Evolutionary conservation across 2,113 vertebrate genomes (phyloP).

Genomic region (Emydura subglobosa): DNA sequence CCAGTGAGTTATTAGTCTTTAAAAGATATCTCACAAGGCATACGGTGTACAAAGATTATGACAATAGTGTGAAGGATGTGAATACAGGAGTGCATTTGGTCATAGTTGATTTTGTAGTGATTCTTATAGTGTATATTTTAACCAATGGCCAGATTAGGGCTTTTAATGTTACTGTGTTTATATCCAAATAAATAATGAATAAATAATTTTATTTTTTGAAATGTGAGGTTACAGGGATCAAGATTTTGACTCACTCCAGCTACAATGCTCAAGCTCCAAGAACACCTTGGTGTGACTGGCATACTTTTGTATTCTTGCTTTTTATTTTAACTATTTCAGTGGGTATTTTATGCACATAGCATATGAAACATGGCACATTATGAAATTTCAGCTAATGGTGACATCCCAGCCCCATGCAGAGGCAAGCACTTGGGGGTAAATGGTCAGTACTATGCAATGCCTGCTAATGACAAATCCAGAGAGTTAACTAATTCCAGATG

Average conservation of each 20-base stretch:
- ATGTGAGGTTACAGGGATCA: not conserved
- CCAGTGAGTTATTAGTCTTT: not conserved
- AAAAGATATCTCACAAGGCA: not conserved
- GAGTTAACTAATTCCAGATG: not conserved
- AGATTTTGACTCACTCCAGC: not conserved
- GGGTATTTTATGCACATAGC: rapidly evolving
- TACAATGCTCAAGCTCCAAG: not conserved
- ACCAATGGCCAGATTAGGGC: not conserved
- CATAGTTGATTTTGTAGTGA: not conserved
- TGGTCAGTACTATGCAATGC: not conserved
- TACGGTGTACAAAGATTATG: not conserved
- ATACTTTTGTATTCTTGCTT: not conserved
- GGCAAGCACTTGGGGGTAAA: not conserved
- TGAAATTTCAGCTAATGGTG: not conserved
- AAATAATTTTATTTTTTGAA: not conserved
- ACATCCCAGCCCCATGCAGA: not conserved
- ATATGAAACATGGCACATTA: not conserved
- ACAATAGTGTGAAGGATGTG: not conserved
- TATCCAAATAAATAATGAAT: not conserved
- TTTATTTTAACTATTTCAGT: not conserved
- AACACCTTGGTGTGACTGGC: rapidly evolving
- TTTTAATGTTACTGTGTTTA: not conserved
- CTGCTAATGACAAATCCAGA: not conserved
- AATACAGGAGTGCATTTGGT: not conserved
- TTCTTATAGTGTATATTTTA: not conserved